phyloP scores from a whole-genome alignment of 2,113 vertebrate genomes.

The Dinomys branickii region DNA sequence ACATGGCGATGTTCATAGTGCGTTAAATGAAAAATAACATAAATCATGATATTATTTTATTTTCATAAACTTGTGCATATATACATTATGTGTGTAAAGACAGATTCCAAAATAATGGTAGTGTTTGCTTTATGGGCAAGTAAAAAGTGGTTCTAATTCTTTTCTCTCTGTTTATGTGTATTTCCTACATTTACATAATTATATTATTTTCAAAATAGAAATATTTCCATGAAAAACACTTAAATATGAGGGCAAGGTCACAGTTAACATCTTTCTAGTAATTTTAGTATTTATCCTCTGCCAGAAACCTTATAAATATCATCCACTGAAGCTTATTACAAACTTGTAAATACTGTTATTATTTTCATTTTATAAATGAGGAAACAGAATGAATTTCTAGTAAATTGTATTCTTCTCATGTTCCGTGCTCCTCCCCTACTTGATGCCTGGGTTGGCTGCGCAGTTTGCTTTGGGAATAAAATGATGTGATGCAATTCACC shows the following conservation, averaged over 20 bases:
- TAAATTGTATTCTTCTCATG: not conserved
- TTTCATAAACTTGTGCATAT: not conserved
- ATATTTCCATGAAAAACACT: not conserved
- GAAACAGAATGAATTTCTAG: not conserved
- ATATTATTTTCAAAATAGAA: not conserved
- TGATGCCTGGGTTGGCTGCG: not conserved
- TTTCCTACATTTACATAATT: not conserved
- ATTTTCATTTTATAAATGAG: not conserved
- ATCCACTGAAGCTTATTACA: not conserved
- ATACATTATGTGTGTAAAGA: not conserved
- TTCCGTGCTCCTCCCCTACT: not conserved
- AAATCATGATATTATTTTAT: not conserved
- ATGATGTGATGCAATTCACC: not conserved
- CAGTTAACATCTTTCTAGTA: not conserved
- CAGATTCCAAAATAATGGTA: not conserved
- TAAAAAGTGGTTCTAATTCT: not conserved
- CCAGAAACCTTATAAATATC: not conserved
- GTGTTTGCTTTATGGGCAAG: not conserved
- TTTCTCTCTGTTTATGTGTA: not conserved
- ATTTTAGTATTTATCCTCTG: not conserved
- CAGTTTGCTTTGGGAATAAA: not conserved
- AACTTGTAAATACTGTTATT: not conserved
- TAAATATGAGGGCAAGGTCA: not conserved
- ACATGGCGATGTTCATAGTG: not conserved
- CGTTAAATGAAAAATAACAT: not conserved